Base-by-base conservation (phyloP, 2,888 invertebrate genomes). In the Eurois occulta region DNA sequence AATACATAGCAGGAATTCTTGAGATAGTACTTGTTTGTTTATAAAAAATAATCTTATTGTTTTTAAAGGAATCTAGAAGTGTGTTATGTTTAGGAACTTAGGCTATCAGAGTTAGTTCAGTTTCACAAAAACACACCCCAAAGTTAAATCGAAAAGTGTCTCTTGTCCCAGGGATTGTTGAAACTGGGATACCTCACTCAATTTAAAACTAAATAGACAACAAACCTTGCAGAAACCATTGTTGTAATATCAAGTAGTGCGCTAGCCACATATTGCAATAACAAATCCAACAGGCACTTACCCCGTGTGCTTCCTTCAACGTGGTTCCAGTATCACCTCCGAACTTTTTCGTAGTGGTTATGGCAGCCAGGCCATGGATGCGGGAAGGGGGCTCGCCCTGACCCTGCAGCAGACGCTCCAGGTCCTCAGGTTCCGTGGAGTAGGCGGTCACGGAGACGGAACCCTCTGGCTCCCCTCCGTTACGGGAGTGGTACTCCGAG, bases 381-480 rank as follows among this genome's bases (percentile, higher is more conserved):
- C 95, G 91, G 35, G 96, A 95, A 6, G 95, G 94, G 5, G 92
- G 91, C 70, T 94, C 94, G 1, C 95, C 95, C 84, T 96, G 95
- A 7, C 88, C 85, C 69, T 92, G 92, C 84, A 97, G 92, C 72
- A 96, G 93, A 48, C 90, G 91, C 90, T 95, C 94, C 90, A 97
- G 91, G 90, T 97, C 97, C 87, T 95, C 97, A 0, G 98, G 97
- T 92, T 97, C 97, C 83, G 97, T 97, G 70, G 98, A 97, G 94
- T 98, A 98, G 85, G 98, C 97, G 16, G 98, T 98, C 83, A 98
- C 97, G 81, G 97, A 98, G 62, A 98, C 97, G 77, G 97, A 97
- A 68, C 98, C 98, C 70, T 97, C 97, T 1, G 98, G 98, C 91
- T 97, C 97, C 66, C 97, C 95, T 58, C 98, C 98, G 94, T 98